Evolutionary conservation across 2,888 invertebrate genomes (phyloP).

Genomic region (Lagria hirta): DNA sequence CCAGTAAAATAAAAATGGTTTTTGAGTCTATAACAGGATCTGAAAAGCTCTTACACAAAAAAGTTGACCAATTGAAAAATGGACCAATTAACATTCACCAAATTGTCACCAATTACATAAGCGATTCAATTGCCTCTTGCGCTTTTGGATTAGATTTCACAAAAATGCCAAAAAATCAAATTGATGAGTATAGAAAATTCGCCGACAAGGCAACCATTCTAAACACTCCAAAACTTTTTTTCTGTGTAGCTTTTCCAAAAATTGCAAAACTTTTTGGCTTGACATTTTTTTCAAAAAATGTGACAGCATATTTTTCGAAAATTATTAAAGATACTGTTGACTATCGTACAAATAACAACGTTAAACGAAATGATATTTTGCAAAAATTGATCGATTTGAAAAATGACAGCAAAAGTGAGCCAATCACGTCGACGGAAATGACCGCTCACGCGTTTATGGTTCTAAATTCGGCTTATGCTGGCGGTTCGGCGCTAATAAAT

Average conservation of each 20-base stretch:
- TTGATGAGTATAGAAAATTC: conserved; percentile 54
- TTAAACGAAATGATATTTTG: too few relatives aligned
- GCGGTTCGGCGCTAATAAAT: conserved; percentile 54
- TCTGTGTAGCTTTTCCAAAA: too few relatives aligned
- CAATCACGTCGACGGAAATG: conserved; percentile 43
- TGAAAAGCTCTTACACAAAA: conserved; percentile 34
- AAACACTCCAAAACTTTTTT: too few relatives aligned
- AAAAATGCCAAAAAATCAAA: conserved; percentile 29
- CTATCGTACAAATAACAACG: too few relatives aligned
- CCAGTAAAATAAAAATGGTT: conserved; percentile 7
- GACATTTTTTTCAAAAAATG: too few relatives aligned
- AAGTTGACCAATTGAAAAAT: not conserved
- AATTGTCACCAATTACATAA: not conserved
- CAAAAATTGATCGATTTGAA: too few relatives aligned
- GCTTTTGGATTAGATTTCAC: not conserved
- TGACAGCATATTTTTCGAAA: too few relatives aligned
- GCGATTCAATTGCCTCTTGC: not conserved
- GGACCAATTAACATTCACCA: not conserved
- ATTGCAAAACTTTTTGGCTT: too few relatives aligned
- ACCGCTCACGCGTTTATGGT: conserved; percentile 56
- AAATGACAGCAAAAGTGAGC: conserved; percentile 51
- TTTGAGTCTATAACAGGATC: conserved; percentile 1
- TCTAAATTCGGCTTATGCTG: conserved; percentile 58
- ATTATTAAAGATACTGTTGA: too few relatives aligned
- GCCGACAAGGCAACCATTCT: too few relatives aligned